Percentiles rank a stretch among this genome's conserved stretches.
Evolutionary conservation across 1,140 invertebrate species (phyloP).

Genomic region (Branchinecta lynchi): DNA sequence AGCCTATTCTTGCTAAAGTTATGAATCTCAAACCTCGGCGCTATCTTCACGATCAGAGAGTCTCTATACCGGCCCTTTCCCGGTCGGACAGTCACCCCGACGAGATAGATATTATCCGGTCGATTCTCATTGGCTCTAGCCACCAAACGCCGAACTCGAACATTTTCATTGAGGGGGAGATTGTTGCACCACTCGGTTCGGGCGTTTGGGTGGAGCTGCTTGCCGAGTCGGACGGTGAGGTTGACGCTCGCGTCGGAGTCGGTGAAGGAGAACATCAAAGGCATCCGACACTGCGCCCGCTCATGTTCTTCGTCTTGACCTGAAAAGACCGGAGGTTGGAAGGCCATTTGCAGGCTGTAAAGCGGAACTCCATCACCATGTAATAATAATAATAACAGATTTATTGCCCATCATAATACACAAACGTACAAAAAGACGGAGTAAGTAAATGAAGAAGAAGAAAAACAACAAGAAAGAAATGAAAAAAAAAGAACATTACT

Average conservation of each 20-base stretch:
- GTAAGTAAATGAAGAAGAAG: no score
- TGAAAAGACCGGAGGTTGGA: slow-evolving; percentile 33
- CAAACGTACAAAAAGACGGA: no score
- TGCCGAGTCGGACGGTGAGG: slow-evolving; percentile 51
- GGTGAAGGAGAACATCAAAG: slow-evolving; percentile 83
- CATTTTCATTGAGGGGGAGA: slow-evolving; percentile 61
- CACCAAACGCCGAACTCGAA: slow-evolving; percentile 43
- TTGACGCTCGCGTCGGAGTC: slow-evolving; percentile 61
- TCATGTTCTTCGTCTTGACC: slow-evolving; percentile 93
- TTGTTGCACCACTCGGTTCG: slow-evolving; percentile 59
- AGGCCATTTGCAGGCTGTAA: no score
- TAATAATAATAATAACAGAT: no score
- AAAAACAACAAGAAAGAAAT: no score
- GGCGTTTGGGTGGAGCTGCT: slow-evolving; percentile 43
- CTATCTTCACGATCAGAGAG: slow-evolving; percentile 81
- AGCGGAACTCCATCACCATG: no score
- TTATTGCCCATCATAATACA: no score
- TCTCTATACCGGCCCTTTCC: slow-evolving; percentile 72
- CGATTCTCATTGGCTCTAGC: slow-evolving; percentile 43
- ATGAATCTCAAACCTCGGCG: slow-evolving; percentile 80
- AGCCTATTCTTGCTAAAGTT: slow-evolving; percentile 69
- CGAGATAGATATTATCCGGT: slow-evolving; percentile 50
- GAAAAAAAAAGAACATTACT: no score
- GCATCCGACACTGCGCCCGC: slow-evolving; percentile 71
- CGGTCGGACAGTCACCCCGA: slow-evolving; percentile 71